Evolutionary conservation across 2,797 vertebrate genomes (phyloP).

Genomic region (Masticophis lateralis): DNA sequence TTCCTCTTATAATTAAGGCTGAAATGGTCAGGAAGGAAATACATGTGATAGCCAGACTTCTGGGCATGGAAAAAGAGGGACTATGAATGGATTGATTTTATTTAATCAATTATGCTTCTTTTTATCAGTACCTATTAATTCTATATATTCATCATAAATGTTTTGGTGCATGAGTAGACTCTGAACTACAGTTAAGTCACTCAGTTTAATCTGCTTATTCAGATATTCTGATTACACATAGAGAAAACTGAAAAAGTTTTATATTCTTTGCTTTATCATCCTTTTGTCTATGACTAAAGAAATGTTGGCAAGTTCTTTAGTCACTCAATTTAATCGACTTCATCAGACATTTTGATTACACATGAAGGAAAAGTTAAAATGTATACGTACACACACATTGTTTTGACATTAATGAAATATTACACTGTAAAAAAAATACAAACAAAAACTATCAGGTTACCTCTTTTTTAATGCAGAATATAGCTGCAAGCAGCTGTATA

Average conservation of each 20-base stretch:
- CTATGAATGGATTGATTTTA: not conserved
- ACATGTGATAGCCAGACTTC: not conserved
- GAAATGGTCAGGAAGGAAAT: not conserved
- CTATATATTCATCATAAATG: not conserved
- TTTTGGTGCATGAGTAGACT: not conserved
- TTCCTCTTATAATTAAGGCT: not conserved
- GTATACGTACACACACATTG: not conserved
- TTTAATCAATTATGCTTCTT: not conserved
- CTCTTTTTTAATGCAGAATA: not conserved
- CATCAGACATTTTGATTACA: not conserved
- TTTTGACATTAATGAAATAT: not conserved
- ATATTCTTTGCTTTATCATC: not conserved
- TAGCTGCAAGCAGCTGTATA: not conserved
- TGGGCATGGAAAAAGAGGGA: not conserved
- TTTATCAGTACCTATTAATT: not conserved
- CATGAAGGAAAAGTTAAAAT: not conserved
- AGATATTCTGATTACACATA: not conserved
- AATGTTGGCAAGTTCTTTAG: not conserved
- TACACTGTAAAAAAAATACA: not conserved
- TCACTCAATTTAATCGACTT: not conserved
- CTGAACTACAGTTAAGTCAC: not conserved
- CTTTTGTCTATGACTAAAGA: not conserved
- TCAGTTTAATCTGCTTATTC: not conserved
- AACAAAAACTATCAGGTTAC: not conserved
- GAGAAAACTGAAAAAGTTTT: not conserved